Evolutionary conservation across 1,140 invertebrate species (phyloP), one percentile per base, ranked within the genome.

Genomic region (Tribolium castaneum): DNA sequence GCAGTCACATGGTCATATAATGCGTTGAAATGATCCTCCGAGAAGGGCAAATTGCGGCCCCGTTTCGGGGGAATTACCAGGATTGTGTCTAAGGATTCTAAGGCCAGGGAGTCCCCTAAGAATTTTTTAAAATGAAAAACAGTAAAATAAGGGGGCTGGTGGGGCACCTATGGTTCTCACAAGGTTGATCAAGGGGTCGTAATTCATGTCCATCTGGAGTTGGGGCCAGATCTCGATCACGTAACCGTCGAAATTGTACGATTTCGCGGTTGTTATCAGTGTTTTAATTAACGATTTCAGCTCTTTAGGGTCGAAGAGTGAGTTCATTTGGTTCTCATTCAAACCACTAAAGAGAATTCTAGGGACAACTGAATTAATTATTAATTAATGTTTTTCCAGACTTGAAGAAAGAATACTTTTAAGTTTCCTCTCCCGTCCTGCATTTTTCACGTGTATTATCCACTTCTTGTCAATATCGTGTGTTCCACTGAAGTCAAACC

Each of bases 221-320:
- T 97, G 95, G 50, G 93, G 94, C 92, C 96, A 96, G 54, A 98
- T 91, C 89, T 98, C 97, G 39, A 99, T 84, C 2, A 97, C 94
- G 73, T 95, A 90, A 1, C 97, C 97, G 89, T 96, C 92, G 88
- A 98, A 97, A 78, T 92, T 88, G 85, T 90, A 89, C 54, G 90
- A 88, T 84, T 92, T 91, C 35, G 91, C 92, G 9, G 88, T 87
- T 81, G 91, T 89, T 35, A 90, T 87, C 0, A 95, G 87, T 30
- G 89, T 87, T 54, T 91, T 87, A 30, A 90, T 90, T 0, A 95
- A 84, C 39, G 90, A 88, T 66, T 80, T 72, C 70, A 88, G 88
- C 82, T 91, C 89, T 78, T 90, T 88, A 13, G 89, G 84, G 80
- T 91, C 89, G 45, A 94, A 90, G 70, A 95, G 84, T 10, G 87